Base-by-base conservation (phyloP, 2,113 vertebrate species). In the Rhinoptilus africanus region DNA sequence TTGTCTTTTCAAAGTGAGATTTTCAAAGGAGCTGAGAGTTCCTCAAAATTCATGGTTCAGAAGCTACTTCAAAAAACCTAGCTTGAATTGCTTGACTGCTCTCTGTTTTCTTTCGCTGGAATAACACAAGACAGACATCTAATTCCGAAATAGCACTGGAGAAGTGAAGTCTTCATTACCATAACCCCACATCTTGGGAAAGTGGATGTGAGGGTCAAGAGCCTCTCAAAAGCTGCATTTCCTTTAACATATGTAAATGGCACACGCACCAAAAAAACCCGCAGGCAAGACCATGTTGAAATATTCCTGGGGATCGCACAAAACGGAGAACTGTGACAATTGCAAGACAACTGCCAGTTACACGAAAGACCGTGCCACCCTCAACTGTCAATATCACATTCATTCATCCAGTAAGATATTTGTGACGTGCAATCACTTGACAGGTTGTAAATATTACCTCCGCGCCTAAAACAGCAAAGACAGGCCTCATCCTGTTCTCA, bases 401-500 rank as follows among this genome's bases (percentile, higher is more conserved):
- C 11, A 37, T 69, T 89, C 56, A 89, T 50, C 71, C 74, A 37
- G n/a, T 8, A 32, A 88, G 56, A 72, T 78, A 89, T 45, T 47
- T 0, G 4, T 93, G 77, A 79, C 50, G 78, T 0, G 57, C 84
- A 82, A 82, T 60, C 2, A 1, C 77, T 94, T 1, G 0, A 59
- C 66, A 76, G 83, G 51, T 59, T 43, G n/a, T 64, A 92, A 93
- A 81, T 53, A 54, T 4, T 43, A 78, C 56, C 43, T 68, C 69
- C 8, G 12, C 47, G 56, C 68, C 76, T 67, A 43, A 73, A 94
- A 81, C 17, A 91, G 84, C 82, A 85, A 37, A 79, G 69, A 51
- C 66, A 28, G 57, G 85, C 63, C 81, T 53, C 73, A 94, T 76
- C 88, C 59, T 96, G 71, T 88, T 72, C 81, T 87, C 74, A 53